Base-by-base conservation (phyloP, 2,113 vertebrate species). In the Sceloporus tristichus region DNA sequence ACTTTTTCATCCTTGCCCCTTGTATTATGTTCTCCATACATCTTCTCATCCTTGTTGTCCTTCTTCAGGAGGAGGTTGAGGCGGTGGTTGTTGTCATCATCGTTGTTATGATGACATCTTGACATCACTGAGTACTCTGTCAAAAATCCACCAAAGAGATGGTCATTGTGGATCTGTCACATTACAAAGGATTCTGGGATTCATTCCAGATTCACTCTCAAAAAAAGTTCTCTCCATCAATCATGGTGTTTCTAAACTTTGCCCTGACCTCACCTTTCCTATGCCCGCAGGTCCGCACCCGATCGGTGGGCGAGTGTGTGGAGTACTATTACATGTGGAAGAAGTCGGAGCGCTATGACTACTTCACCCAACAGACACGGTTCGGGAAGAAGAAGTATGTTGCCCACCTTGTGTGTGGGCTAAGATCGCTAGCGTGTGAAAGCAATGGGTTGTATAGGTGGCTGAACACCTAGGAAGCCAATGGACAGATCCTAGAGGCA, bases 321-420 rank as follows among this genome's bases (percentile, higher is more conserved):
- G 98, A 98, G 88, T 99, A 98, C 94, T 99, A 99, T 95, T 99
- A 99, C 96, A 97, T 98, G 96, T 99, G 99, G 99, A 99, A 99
- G 95, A 99, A 98, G 92, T 99, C 98, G 0, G 98, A 98, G 14
- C 98, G 98, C 10, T 98, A 98, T 0, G 98, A 98, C 90, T 98
- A 97, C 95, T 99, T 99, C 91, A 98, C 98, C 25, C 98, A 99
- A 95, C 98, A 99, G 96, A 96, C 98, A 0, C 97, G 98, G 87
- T 94, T 99, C 87, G 98, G 98, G 89, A 98, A 98, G 91, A 98
- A 97, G 95, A 99, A 98, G 94, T 98, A 96, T 92, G 97, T 95
- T 96, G 95, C 97, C 91, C 98, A 98, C 21, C 94, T 98, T 40
- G 97, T 96, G 96, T 95, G 96, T 99, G 92, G 89, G 80, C 89